Evolutionary conservation across 2,113 vertebrate species (phyloP), one percentile per base, ranked within the genome.

Genomic region (Hoplias malabaricus): DNA sequence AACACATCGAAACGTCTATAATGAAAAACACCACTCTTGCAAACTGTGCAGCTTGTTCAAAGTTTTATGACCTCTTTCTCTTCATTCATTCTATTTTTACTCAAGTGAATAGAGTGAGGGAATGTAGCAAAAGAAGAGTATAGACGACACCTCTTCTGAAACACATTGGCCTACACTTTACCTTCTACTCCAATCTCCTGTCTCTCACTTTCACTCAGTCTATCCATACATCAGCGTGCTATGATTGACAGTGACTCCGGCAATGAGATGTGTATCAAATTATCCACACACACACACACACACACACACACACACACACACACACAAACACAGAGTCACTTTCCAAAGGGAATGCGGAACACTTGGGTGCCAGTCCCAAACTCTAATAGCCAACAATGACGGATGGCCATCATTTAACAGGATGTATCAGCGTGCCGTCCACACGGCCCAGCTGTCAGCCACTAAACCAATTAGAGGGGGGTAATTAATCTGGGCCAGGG

Each of bases 391-490:
- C 87, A 86, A 90, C 87, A 75, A 87, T 96, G 95, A 96, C 91
- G 93, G 95, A 96, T 95, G 94, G 93, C 91, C 90, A 0, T 94
- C 93, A 93, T 95, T 95, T 95, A 94, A 92, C 89, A 92, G 92
- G 91, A 93, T 92, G 93, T 91, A 94, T 93, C 93, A 93, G 92
- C 90, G 90, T 92, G 94, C 91, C 91, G 90, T 91, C 90, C 91
- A 92, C 90, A 80, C 93, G 90, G 92, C 92, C 91, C 92, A 95
- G 94, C 93, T 95, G 94, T 94, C 93, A 92, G 91, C 89, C 88
- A 92, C 92, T 94, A 95, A 95, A 94, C 93, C 92, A 94, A 95
- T 96, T 95, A 94, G 92, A 94, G 93, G 91, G 91, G 92, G 91
- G 92, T 94, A 95, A 94, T 95, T 95, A 95, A 95, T 95, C 94